A percentile compares a stretch with the other conserved stretches of the same genome.
phyloP scores from a whole-genome alignment of 2,797 vertebrate species.

The Malurus splendens region DNA sequence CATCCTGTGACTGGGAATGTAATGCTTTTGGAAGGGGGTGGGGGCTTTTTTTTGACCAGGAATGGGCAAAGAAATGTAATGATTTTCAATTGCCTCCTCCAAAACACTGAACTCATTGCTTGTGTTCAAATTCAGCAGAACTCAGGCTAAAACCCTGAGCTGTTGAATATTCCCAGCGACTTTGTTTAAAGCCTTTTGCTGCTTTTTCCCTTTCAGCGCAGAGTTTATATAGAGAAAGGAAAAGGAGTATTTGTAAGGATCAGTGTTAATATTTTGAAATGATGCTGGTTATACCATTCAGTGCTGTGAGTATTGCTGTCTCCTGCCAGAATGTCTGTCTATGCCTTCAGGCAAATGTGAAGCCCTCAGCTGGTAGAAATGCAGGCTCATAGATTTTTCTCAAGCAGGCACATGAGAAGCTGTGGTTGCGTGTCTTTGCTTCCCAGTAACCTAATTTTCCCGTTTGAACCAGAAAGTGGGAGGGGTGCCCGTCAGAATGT shows the following conservation, averaged over 20 bases:
- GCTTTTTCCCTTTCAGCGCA: not conserved
- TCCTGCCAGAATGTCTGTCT: not conserved
- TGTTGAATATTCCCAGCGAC: not conserved
- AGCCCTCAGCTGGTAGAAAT: not conserved
- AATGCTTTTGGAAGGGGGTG: not conserved
- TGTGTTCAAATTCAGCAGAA: not conserved
- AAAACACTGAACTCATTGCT: not conserved
- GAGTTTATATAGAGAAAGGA: not conserved
- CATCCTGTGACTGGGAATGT: not conserved
- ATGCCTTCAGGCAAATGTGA: not conserved
- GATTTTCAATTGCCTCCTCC: not conserved
- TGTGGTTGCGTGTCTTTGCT: not conserved
- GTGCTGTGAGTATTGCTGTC: not conserved
- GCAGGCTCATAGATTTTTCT: not conserved
- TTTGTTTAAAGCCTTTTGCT: not conserved
- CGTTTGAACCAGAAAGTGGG: not conserved
- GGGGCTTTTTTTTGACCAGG: not conserved
- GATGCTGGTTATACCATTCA: not conserved
- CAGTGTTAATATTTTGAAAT: not conserved
- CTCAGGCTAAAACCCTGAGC: not conserved
- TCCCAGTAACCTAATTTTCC: conserved; percentile 2
- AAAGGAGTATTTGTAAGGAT: not conserved
- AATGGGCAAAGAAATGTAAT: not conserved
- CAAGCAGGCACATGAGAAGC: not conserved
- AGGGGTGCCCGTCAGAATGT: not conserved